phyloP scores from a whole-genome alignment of 2,888 invertebrate genomes.

The Hesperia comma region DNA sequence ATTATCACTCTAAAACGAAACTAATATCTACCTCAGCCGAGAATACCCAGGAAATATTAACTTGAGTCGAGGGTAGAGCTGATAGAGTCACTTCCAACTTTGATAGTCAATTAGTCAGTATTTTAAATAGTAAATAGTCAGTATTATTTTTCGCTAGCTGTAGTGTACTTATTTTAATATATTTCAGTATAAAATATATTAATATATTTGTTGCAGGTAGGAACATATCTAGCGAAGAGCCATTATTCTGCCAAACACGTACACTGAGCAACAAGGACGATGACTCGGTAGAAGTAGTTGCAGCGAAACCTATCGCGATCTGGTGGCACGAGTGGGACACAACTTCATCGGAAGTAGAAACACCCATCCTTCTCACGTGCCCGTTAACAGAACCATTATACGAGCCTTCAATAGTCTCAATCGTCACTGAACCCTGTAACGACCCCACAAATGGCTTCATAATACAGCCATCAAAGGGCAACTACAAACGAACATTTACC shows the following conservation, averaged over 20 bases:
- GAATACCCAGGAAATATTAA: too few relatives aligned
- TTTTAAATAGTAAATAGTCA: too few relatives aligned
- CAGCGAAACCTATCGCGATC: slow-evolving; percentile 84
- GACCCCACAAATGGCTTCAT: slow-evolving; percentile 70
- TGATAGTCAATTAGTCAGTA: too few relatives aligned
- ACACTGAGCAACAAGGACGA: slow-evolving; percentile 55
- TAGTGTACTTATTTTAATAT: too few relatives aligned
- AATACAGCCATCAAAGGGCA: slow-evolving; percentile 53
- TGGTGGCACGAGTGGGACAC: slow-evolving; percentile 86
- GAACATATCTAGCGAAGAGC: slow-evolving; percentile 63
- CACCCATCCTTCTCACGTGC: slow-evolving; percentile 86
- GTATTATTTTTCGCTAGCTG: too few relatives aligned
- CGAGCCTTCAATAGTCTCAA: slow-evolving; percentile 70
- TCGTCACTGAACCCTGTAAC: slow-evolving; percentile 80
- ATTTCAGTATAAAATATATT: too few relatives aligned
- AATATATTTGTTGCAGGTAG: slow-evolving; percentile 72
- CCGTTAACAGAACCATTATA: slow-evolving; percentile 78
- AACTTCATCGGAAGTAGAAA: slow-evolving; percentile 68
- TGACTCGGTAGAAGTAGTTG: slow-evolving; percentile 79
- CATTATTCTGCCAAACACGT: slow-evolving; percentile 83
- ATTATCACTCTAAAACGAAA: too few relatives aligned
- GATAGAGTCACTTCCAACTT: too few relatives aligned
- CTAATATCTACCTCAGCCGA: too few relatives aligned
- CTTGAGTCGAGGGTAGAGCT: too few relatives aligned
- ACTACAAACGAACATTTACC: slow-evolving; percentile 77